Evolutionary conservation across 2,888 invertebrate genomes (phyloP).

Genomic region (Rhopalosiphum nymphaeae): DNA sequence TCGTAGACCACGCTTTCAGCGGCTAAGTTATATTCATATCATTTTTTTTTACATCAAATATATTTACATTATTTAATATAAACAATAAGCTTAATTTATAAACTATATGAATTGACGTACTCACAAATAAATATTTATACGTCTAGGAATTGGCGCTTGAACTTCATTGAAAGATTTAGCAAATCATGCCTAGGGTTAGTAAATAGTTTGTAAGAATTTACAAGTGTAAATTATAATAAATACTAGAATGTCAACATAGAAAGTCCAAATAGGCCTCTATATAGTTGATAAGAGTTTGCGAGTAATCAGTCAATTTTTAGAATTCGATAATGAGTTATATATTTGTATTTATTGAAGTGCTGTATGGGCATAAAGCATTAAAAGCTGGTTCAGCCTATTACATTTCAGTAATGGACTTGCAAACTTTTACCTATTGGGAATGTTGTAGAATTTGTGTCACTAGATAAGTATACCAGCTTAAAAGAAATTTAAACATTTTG

Average conservation of each 20-base stretch:
- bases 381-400: neutral
- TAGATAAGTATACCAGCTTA: neutral
- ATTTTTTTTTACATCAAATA: neutral
- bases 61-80: neutral
- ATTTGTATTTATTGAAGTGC: neutral
- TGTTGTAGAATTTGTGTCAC: neutral
- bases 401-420: neutral
- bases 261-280: neutral
- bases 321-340: neutral
- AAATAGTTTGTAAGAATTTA: neutral
- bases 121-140: neutral
- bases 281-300: neutral
- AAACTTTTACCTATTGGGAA: neutral
- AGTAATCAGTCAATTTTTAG: neutral
- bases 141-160: neutral
- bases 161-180: neutral
- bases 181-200: neutral
- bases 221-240: neutral
- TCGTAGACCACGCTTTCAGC: neutral
- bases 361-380: neutral
- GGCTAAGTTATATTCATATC: neutral
- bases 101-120: neutral
- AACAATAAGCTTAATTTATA: neutral
- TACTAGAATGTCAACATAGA: neutral
- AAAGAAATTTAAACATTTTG: neutral